Evolutionary conservation across 2,113 vertebrate species (phyloP), one percentile per base, ranked within the genome.

Genomic region (Mohoua ochrocephala): DNA sequence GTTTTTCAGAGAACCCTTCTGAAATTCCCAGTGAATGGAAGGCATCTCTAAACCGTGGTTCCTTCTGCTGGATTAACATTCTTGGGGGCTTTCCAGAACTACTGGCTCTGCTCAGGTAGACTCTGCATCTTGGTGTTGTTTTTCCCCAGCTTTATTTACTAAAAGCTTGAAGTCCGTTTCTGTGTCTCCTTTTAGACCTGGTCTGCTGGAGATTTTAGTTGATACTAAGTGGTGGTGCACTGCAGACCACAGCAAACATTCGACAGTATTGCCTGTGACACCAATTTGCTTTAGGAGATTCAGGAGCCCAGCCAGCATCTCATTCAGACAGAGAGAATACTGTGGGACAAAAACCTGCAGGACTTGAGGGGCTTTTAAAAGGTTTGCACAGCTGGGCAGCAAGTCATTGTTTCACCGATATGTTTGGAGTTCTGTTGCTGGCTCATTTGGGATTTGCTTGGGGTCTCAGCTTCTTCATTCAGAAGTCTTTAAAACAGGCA

Each of bases 221-320:
- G 2, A 9, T 91, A 6, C 6, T 49, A 17, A 39, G 4, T 73
- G 18, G 37, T 1, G 2, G 20, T 27, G 10, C 1, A 0, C 33
- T 59, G 27, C 68, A 80, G 49, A 52, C 42, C 33, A 50, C 59
- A 71, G 44, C 28, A 49, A 31, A 39, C 22, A 19, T 11, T 42
- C 49, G 70, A n/a, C 2, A 7, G 3, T 67, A 3, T 5, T 27
- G 35, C 67, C 44, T 60, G 39, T 33, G 76, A 13, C 41, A 33
- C 11, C 11, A 12, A 0, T 50, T 77, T 39, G 14, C 41, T 77
- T 52, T 47, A 24, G 15, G 52, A 75, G n/a, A 44, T 84, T 57
- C 26, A 71, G 64, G 50, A 90, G 10, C 56, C 37, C 42, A 45
- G 56, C 15, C 5, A 13, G 6, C 15, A 28, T 86, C 15, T 53